Base-by-base conservation (phyloP, 37 sponge, comb jelly and placozoan genomes). In the Halichondria panicea region DNA sequence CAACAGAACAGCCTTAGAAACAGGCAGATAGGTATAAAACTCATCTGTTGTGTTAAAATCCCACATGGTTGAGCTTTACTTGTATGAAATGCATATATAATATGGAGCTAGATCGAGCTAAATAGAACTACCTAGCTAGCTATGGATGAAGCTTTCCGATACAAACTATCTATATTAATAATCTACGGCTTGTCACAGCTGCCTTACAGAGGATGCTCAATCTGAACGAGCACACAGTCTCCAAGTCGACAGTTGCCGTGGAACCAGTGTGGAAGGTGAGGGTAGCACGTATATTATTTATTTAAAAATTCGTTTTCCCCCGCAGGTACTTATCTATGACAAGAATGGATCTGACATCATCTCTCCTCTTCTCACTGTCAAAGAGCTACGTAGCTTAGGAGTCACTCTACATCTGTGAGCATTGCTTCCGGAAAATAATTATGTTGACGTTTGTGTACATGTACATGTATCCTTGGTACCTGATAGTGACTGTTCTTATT, bases 321-420 rank as follows among this genome's bases (percentile, higher is more conserved):
- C 32, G 6, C 81, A 97, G 95, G 89, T 98, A 15, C 44, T 98
- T 43, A 71, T 98, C 18, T 98, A 93, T 53, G 99, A 98, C 60
- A 89, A 91, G 73, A 77, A 61, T 81, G 99, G 99, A 1, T 91
- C 91, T 15, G 96, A 98, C 79, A 98, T 98, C 68, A 95, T 98
- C 52, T 95, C 99, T 43, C 99, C 99, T 31, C 81, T 98, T 41
- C 69, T 98, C 31, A 72, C 93, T 39, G 96, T 98, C 15, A 93
- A 87, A 62, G 96, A 95, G 57, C 85, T 98, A 21, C 63, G 96
- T 44, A 76, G 80, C 28, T 76, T 80, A 5, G 99, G 96, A 35
- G 96, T 98, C 66, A 98, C 99, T 9, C 80, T 98, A 12, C 94
- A 98, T 60, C 72, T 98, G 89, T 93, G 52, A 74, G 89, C 35